Evolutionary conservation across 2,113 vertebrate species (phyloP), one percentile per base, ranked within the genome.

Genomic region (Marcusenius ussheri): DNA sequence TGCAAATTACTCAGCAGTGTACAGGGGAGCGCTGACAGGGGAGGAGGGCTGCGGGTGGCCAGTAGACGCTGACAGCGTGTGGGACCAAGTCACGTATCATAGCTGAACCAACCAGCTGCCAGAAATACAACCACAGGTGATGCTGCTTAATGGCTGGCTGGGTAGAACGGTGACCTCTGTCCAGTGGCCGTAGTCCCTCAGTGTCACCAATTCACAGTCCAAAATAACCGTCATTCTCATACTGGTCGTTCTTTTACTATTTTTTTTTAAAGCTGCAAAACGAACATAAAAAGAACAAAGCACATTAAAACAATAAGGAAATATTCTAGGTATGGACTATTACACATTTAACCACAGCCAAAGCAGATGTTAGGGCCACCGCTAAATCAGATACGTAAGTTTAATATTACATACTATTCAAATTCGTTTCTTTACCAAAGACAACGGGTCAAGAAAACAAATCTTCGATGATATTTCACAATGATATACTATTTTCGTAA

Each of bases 1-100:
- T 85, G 89, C 91, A 87, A 50, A 53, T 91, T 91, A 94, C 91
- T 91, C 90, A 89, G 88, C 90, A 51, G 47, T 21, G 7, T 42
- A 84, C 35, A 53, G 35, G 10, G 19, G 56, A 13, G 4, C 39
- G 17, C 4, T 84, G 39, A 89, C 80, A 84, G 35, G 24, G 39
- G 83, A 2, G 35, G 15, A 0, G 15, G 45, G n/a, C 45, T 70
- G 42, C 8, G 31, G 80, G 35, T 27, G 42, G 42, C 15, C 51
- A 49, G 45, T 19, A 45, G 77, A 62, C 11, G 9, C 31, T n/a
- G 17, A 27, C 19, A 11, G 31, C 2, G 87, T 27, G 86, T 39
- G 42, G 35, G 31, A 39, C 56, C 39, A 46, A 62, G 35, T 51
- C 8, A 45, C 42, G 39, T 62, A 15, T 19, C 47, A 39, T 21